Conservation (phyloP, 2,888 invertebrate species). For the Chesias legatella region DNA sequence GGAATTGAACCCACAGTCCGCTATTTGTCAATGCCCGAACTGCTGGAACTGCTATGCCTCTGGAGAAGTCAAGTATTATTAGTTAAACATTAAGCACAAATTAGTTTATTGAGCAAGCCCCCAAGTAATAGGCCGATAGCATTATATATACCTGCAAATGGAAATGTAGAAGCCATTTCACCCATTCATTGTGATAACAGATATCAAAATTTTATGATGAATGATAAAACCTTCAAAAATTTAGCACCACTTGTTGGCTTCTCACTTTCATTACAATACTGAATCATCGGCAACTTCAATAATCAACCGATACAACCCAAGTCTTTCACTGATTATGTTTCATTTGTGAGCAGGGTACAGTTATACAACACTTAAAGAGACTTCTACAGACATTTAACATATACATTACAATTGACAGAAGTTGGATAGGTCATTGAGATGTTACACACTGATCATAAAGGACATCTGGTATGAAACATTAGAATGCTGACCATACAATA, state of each 20-base stretch:
- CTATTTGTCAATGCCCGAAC: no score
- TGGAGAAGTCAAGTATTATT: no score
- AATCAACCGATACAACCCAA: constrained; percentile 18
- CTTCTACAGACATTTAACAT: constrained; percentile 11
- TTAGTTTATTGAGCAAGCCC: no score
- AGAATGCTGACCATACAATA: constrained; percentile 16
- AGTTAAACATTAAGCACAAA: no score
- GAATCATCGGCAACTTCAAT: constrained; percentile 10
- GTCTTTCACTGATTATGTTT: constrained; percentile 7
- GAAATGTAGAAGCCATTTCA: constrained; percentile 55
- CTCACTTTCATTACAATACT: constrained; percentile 48
- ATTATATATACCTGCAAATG: constrained; percentile 15
- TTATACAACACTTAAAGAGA: constrained; percentile 12
- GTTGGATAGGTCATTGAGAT: constrained; percentile 12
- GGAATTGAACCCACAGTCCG: no score
- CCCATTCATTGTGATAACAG: constrained; percentile 49
- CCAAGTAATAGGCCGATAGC: constrained; percentile 41
- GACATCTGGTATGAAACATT: constrained; percentile 7
- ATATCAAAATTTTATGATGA: constrained; percentile 68
- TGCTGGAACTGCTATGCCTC: no score
- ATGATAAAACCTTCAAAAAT: constrained; percentile 76
- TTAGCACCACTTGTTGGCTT: constrained; percentile 78
- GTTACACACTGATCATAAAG: constrained; percentile 4
- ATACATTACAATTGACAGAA: constrained; percentile 25
- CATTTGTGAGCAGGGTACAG: constrained; percentile 16